A percentile compares a stretch with the other conserved stretches of the same genome.
Conservation (phyloP, 1,140 invertebrate species). For the Diuraphis noxia region DNA sequence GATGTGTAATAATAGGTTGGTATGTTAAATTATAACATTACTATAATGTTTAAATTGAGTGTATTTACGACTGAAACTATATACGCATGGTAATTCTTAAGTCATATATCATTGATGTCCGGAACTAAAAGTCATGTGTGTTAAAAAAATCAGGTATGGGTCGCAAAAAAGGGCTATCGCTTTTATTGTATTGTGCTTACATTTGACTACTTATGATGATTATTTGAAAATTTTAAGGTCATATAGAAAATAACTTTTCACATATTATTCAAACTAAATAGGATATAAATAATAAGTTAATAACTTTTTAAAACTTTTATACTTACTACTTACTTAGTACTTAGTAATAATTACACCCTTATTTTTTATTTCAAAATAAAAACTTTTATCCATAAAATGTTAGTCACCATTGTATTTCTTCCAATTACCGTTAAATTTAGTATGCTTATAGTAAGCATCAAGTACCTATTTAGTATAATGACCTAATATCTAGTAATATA, state of each 20-base stretch:
- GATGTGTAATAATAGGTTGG: neutral
- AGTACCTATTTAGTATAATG: neutral
- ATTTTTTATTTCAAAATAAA: neutral
- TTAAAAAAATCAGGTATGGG: neutral
- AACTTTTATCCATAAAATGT: neutral
- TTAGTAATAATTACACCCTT: neutral
- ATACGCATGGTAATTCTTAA: neutral
- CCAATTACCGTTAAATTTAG: neutral
- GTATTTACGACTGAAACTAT: neutral
- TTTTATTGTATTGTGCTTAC: neutral
- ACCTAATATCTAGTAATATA: neutral
- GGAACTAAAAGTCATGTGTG: neutral
- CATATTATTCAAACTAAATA: neutral
- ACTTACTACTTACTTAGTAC: neutral
- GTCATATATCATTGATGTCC: slow-evolving; percentile 21
- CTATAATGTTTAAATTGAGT: neutral
- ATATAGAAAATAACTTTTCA: neutral
- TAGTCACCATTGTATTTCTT: neutral
- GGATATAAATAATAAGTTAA: neutral
- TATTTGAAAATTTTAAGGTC: neutral
- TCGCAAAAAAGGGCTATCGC: neutral
- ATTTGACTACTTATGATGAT: neutral
- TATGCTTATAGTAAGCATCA: neutral
- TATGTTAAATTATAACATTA: neutral
- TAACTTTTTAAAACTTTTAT: neutral